Percentiles rank a stretch among this genome's conserved stretches.
phyloP scores from a whole-genome alignment of 2,113 vertebrate species.

The Cyanoramphus novaezelandiae region DNA sequence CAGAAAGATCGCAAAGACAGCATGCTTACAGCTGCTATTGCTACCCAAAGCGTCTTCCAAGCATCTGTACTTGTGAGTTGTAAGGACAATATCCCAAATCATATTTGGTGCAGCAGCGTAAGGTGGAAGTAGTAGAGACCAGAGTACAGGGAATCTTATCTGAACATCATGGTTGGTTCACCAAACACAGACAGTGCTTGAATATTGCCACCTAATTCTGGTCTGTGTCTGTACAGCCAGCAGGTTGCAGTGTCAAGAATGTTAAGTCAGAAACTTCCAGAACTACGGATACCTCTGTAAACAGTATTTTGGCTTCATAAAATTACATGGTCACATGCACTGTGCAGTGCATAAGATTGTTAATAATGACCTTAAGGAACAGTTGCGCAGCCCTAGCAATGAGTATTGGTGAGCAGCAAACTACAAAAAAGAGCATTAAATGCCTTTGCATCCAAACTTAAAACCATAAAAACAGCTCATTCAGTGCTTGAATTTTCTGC shows the following conservation, averaged over 20 bases:
- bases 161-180: neutral
- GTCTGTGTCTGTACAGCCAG: neutral
- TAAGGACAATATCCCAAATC: neutral
- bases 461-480: fast-evolving
- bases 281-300: neutral
- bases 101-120: neutral
- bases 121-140: neutral
- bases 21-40: neutral
- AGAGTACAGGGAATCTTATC: neutral
- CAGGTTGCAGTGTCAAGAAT: neutral
- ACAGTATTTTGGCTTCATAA: neutral
- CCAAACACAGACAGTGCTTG: neutral
- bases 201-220: neutral
- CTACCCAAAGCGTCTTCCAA: neutral
- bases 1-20: neutral
- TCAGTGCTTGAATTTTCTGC: neutral
- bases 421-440: neutral
- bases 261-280: neutral
- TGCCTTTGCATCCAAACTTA: neutral
- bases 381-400: neutral
- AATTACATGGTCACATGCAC: neutral
- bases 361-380: neutral
- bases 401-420: neutral
- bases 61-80: neutral
- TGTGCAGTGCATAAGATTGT: neutral